These are phyloP conservation scores for Heptranchias perlo DNA, from an alignment of 2,113 vertebrate species.

Conservation along the genomic window DNA sequence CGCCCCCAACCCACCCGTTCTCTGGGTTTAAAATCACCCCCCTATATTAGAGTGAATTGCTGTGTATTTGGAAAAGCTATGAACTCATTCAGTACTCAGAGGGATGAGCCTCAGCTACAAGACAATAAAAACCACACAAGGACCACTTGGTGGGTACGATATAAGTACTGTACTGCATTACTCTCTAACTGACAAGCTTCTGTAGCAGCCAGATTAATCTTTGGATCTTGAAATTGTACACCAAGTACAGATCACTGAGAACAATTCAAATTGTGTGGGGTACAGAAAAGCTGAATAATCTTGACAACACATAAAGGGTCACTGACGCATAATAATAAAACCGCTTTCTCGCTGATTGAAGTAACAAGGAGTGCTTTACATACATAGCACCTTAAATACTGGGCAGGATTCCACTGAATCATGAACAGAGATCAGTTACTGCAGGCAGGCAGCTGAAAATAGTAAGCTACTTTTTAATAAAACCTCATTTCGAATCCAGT, in stretches of 20 bases:
- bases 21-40: no score
- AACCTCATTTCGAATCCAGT: background rate
- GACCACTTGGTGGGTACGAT: background rate
- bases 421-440: background rate
- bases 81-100: background rate
- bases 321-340: background rate
- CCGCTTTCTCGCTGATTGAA: background rate
- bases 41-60: background rate
- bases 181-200: background rate
- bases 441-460: background rate
- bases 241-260: background rate
- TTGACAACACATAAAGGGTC: background rate
- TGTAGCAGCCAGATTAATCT: background rate
- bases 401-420: background rate
- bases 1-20: no score
- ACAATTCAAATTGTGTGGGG: background rate
- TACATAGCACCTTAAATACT: background rate
- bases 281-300: background rate
- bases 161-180: background rate
- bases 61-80: background rate
- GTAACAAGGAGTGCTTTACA: background rate
- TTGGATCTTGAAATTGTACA: background rate
- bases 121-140: background rate
- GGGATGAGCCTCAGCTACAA: background rate
- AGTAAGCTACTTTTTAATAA: background rate